Evolutionary conservation across 2,797 vertebrate species (phyloP), one percentile per base, ranked within the genome.

Genomic region (Rhynchonycteris naso): DNA sequence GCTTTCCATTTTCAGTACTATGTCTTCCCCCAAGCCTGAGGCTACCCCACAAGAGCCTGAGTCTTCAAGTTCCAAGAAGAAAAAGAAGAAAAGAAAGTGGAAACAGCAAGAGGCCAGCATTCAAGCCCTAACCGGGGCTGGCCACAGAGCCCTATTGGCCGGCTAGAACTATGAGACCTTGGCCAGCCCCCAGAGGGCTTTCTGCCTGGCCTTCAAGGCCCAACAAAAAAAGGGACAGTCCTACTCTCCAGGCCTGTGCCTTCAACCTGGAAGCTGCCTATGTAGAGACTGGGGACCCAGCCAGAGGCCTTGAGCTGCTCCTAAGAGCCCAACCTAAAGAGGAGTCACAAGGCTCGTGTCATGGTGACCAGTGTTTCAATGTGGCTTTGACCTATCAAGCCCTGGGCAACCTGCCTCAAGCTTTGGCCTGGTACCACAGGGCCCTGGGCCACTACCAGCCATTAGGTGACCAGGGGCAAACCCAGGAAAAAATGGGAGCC

Each of bases 251-350:
- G 8, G 98, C 97, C 65, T 99, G 99, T 21, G 98, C 98, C 68
- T 99, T 99, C 97, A 99, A 99, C 95, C 98, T 99, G 15, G 99
- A 99, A 0, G 99, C 99, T 0, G 99, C 98, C 80, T 99, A 99
- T 0, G 98, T 99, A 96, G 99, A 99, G 95, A 97, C 90, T 0
- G 99, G 99, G 1, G 97, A 97, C n/a, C 99, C 99, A 1, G 90
- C 96, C 84, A 98, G 98, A 91, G 99, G 98, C 10, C 97, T 99
- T 0, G 97, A 98, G 22, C 98, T 99, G 61, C 98, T 99, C 66
- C 97, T 97, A 0, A 96, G 66, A 35, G 98, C 98, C 79, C 98
- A 98, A 13, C 97, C 98, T 0, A 92, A 72, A 3, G 97, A 98
- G 0, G 69, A 56, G 1, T 96, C 97, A 0, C 97, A 96, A 1